phyloP scores from a whole-genome alignment of 2,888 invertebrate species.

The Melanchra persicariae region DNA sequence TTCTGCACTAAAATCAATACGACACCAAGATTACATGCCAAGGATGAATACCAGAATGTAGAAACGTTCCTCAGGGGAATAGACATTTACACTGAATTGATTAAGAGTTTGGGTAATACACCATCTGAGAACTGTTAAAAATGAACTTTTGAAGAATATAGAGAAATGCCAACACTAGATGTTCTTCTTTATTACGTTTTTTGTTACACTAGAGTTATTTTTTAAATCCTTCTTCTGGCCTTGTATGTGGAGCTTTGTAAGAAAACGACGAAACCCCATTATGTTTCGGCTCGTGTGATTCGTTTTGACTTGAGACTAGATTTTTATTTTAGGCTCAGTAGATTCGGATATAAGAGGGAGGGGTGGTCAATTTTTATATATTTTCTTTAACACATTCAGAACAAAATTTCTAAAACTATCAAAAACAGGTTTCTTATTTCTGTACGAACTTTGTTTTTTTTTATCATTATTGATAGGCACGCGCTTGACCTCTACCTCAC shows the following conservation, averaged over 20 bases:
- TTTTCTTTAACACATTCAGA: no score
- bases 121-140: conserved; percentile 1
- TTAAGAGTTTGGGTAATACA: conserved; percentile 64
- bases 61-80: conserved; percentile 76
- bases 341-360: no score
- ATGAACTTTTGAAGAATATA: not conserved
- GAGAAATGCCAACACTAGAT: conserved; percentile 2
- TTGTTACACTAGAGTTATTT: not conserved
- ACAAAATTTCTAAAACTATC: no score
- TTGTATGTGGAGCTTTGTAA: not conserved
- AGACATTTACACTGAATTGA: conserved; percentile 74
- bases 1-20: conserved; percentile 77
- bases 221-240: not conserved
- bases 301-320: no score
- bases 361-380: no score
- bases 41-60: conserved; percentile 76
- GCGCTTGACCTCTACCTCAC: no score
- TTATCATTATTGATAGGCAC: no score
- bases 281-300: no score
- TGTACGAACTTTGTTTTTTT: no score
- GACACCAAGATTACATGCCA: conserved; percentile 66
- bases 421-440: no score
- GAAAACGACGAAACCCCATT: no score
- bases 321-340: no score
- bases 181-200: not conserved